phyloP scores from a whole-genome alignment of 2,888 invertebrate species.

The Perdita meconis region DNA sequence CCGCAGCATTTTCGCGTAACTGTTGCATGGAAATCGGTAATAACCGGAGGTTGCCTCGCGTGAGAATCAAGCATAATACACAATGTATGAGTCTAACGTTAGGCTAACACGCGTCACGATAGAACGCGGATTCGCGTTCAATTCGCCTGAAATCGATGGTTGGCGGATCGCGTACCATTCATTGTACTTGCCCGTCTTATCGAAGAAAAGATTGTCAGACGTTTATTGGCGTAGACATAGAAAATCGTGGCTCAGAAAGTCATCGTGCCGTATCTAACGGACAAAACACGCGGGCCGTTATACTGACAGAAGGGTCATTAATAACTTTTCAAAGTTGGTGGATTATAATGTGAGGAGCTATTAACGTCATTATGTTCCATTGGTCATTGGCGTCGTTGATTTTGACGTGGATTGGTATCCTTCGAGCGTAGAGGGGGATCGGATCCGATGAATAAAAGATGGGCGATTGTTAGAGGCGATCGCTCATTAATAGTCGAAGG shows the following conservation, averaged over 20 bases:
- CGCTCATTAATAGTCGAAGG: neutral
- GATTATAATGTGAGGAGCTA: neutral
- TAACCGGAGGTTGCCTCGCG: constrained; percentile 15
- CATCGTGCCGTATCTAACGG: constrained; percentile 17
- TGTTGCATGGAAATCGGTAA: neutral
- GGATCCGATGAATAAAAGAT: constrained; percentile 1
- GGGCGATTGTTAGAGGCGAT: neutral
- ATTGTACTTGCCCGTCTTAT: too few relatives aligned
- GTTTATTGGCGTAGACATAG: too few relatives aligned
- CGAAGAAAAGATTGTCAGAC: too few relatives aligned
- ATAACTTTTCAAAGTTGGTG: neutral
- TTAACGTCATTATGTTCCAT: constrained; percentile 11
- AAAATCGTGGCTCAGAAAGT: constrained; percentile 6
- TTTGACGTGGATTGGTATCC: neutral
- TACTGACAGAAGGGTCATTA: neutral
- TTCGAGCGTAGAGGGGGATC: neutral
- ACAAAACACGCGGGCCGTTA: constrained; percentile 10
- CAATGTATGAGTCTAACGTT: constrained; percentile 12
- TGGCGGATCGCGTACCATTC: too few relatives aligned
- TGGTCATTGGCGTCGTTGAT: neutral
- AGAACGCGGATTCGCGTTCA: neutral
- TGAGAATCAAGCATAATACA: constrained; percentile 16
- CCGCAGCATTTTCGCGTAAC: neutral
- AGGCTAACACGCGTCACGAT: neutral
- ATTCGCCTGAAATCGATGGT: too few relatives aligned